Percentiles rank a stretch among this genome's conserved stretches.
phyloP scores from a whole-genome alignment of 2,797 vertebrate genomes.

The Chaunax sp. region DNA sequence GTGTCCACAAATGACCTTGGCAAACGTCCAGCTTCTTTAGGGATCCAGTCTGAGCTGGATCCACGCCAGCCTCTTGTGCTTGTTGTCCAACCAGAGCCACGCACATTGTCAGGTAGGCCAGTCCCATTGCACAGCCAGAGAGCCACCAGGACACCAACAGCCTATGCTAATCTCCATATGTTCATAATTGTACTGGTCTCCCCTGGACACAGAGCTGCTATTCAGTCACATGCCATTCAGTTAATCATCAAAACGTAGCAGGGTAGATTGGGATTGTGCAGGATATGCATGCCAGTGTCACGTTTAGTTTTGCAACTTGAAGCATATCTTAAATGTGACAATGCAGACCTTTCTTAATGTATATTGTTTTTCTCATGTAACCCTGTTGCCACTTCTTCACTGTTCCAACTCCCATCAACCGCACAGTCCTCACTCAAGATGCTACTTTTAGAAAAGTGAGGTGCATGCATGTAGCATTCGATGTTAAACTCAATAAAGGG shows the following conservation, averaged over 20 bases:
- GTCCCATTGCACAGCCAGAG: constrained; percentile 58
- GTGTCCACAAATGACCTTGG: constrained; percentile 74
- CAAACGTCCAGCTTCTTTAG: constrained; percentile 59
- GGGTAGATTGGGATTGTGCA: constrained; percentile 26
- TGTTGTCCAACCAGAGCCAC: constrained; percentile 54
- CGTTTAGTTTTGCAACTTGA: constrained; percentile 1
- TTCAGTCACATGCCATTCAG: constrained; percentile 59
- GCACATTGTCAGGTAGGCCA: constrained; percentile 50
- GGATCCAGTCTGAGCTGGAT: constrained; percentile 51
- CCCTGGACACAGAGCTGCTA: constrained; percentile 50
- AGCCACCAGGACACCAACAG: constrained; percentile 63
- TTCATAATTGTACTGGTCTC: constrained; percentile 48
- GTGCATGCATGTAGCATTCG: constrained; percentile 56
- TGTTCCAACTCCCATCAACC: constrained; percentile 32
- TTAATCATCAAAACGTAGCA: constrained; percentile 47
- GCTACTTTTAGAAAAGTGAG: constrained; percentile 64
- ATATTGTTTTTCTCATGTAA: constrained; percentile 18
- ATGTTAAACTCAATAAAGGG: constrained; percentile 48
- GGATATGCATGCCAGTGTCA: constrained; percentile 11
- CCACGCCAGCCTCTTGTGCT: constrained; percentile 49
- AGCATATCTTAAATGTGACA: background rate
- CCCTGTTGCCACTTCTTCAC: constrained; percentile 18
- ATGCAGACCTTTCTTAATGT: background rate
- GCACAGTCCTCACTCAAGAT: constrained; percentile 33
- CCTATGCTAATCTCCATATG: constrained; percentile 80